Evolutionary conservation across 2,113 vertebrate genomes (phyloP).

Genomic region (Rhinogobius similis): DNA sequence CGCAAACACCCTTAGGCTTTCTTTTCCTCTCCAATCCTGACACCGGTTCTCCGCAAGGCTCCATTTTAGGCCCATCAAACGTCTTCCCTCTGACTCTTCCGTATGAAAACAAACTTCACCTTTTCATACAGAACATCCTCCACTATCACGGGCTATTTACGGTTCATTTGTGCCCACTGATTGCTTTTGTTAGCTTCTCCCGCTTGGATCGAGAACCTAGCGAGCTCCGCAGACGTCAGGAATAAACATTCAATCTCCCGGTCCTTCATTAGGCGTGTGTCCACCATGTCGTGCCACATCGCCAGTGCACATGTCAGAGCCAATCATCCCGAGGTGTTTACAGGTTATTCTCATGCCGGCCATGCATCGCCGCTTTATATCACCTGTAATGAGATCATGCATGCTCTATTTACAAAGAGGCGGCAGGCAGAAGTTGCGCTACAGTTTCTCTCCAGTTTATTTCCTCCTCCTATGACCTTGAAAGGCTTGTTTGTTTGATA

Average conservation of each 20-base stretch:
- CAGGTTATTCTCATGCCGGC: constrained; percentile 18
- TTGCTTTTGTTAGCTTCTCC: constrained; percentile 22
- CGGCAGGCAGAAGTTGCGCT: background rate
- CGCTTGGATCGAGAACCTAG: constrained; percentile 13
- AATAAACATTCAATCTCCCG: background rate
- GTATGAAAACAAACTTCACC: background rate
- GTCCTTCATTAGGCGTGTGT: background rate
- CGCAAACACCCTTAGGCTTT: no score
- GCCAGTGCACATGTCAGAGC: constrained; percentile 4
- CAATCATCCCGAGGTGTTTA: constrained; percentile 29
- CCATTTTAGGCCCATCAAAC: background rate
- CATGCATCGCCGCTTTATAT: constrained; percentile 37
- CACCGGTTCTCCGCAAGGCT: background rate
- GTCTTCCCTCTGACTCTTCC: background rate
- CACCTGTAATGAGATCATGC: constrained; percentile 43
- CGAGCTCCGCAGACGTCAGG: background rate
- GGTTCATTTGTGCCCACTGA: constrained; percentile 8
- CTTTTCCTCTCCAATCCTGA: background rate
- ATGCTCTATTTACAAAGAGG: constrained; percentile 17
- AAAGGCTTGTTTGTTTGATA: background rate
- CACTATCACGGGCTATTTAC: constrained; percentile 1
- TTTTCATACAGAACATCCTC: background rate
- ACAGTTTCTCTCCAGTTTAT: constrained; percentile 1
- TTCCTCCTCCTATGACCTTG: constrained; percentile 20
- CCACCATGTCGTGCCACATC: background rate